Evolutionary conservation across 2,797 vertebrate species (phyloP).

Genomic region (Chloroceryle amazona): DNA sequence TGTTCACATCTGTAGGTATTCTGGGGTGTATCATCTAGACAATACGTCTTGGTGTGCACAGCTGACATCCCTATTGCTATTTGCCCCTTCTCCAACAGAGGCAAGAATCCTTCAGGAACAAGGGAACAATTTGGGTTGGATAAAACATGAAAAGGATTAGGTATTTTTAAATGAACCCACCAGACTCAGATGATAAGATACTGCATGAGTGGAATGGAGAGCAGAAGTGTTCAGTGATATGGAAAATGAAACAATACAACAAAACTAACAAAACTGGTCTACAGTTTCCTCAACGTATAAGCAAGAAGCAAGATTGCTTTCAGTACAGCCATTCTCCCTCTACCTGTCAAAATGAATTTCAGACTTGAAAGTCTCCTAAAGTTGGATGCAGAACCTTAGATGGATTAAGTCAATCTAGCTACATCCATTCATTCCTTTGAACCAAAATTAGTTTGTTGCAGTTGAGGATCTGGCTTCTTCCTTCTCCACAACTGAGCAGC

Average conservation of each 20-base stretch:
- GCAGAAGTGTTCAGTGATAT: background rate
- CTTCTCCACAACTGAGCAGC: background rate
- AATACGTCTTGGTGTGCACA: background rate
- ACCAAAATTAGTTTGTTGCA: background rate
- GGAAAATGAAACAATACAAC: background rate
- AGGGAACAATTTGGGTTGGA: background rate
- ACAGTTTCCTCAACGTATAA: background rate
- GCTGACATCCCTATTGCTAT: background rate
- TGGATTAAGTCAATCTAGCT: background rate
- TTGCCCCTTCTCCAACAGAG: background rate
- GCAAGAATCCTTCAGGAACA: background rate
- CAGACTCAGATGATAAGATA: background rate
- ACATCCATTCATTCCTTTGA: background rate
- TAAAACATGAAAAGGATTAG: background rate
- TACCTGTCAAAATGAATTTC: background rate
- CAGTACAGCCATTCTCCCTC: background rate
- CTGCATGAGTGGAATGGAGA: background rate
- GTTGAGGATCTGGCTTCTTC: background rate
- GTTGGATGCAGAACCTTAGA: background rate
- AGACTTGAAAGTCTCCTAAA: background rate
- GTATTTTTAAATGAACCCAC: background rate
- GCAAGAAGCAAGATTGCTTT: background rate
- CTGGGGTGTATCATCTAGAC: background rate
- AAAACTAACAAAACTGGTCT: background rate
- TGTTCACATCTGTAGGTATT: background rate